Percentiles rank a stretch among this genome's conserved stretches.
Evolutionary conservation across 2,797 vertebrate genomes (phyloP).

Genomic region (Scolopax rusticola): DNA sequence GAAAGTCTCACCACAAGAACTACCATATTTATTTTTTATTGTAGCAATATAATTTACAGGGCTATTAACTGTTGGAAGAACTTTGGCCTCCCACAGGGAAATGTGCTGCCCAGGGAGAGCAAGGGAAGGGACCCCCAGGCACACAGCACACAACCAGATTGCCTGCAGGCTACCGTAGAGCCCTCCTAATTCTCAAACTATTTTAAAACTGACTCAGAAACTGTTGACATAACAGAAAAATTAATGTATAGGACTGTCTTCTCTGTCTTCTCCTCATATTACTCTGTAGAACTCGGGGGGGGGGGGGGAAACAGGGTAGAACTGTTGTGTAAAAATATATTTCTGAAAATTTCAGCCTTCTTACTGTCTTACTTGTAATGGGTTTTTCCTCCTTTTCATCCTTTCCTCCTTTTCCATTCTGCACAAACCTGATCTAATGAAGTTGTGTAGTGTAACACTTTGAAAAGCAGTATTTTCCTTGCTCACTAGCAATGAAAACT

Average conservation of each 20-base stretch:
- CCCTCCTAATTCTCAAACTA: background rate
- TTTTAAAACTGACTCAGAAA: background rate
- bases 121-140: background rate
- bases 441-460: background rate
- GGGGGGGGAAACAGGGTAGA: fast-evolving
- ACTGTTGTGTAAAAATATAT: background rate
- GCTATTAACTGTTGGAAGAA: background rate
- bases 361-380: background rate
- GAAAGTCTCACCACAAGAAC: background rate
- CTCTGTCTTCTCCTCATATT: background rate
- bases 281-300: background rate
- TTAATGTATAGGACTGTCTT: background rate
- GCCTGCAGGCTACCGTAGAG: background rate
- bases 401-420: background rate
- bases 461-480: background rate
- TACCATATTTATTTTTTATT: background rate
- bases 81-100: background rate
- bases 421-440: background rate
- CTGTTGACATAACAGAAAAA: background rate
- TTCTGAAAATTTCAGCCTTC: background rate
- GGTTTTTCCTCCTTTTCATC: background rate
- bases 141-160: background rate
- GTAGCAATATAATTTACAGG: background rate
- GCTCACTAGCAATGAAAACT: background rate
- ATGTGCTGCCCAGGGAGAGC: background rate